Base-by-base conservation (phyloP, 2,888 invertebrate genomes). In the Steinernema carpocapsae region DNA sequence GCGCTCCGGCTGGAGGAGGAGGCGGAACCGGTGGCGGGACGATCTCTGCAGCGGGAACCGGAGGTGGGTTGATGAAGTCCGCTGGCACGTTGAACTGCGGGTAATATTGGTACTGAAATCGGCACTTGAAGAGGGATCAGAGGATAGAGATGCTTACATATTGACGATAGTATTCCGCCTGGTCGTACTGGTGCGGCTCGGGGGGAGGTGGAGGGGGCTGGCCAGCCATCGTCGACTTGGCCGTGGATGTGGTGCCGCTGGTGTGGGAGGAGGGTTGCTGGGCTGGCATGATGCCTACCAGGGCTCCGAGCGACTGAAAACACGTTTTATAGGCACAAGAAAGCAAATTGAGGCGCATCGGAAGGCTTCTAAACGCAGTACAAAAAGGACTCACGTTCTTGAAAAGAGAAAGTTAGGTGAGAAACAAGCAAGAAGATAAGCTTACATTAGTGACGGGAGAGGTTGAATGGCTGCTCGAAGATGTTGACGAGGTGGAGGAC, bases 301-400 rank as follows among this genome's bases (percentile, higher is more conserved):
- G 19, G 17, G 64, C 64, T 12, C 64, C 64, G 2, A 64, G 64
- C 6, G 64, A 64, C 64, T 64, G 37, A 64, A 64, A 64, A 29
- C 24, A 22, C 12, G 4, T 29, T 24, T 24, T 12, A 56, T 26
- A 22, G 6, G 26, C 26, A 56, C 2, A 19, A 1, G 6, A 22
- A 24, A 19, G 22, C 22, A 14, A 48, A 48, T 14, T 48, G n/a
- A 48, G 17, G 48, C 17, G 48, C 48, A 19, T 19, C 4, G 17
- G 48, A 48, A 17, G 17, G 3, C n/a, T 7, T n/a, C 48, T 48
- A 17, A 19, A 2, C 19, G 3, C 14, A 48, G 19, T 3, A 48
- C 2, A 3, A 48, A 3, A 48, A 17, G 17, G 14, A 3, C 19
- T 19, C 14, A 48, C 48, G 14, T 48, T 17, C 48, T 48, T 48